Percentiles rank a stretch among this genome's conserved stretches.
phyloP scores from a whole-genome alignment of 1,140 invertebrate species.

The Drosophila kanapiae region DNA sequence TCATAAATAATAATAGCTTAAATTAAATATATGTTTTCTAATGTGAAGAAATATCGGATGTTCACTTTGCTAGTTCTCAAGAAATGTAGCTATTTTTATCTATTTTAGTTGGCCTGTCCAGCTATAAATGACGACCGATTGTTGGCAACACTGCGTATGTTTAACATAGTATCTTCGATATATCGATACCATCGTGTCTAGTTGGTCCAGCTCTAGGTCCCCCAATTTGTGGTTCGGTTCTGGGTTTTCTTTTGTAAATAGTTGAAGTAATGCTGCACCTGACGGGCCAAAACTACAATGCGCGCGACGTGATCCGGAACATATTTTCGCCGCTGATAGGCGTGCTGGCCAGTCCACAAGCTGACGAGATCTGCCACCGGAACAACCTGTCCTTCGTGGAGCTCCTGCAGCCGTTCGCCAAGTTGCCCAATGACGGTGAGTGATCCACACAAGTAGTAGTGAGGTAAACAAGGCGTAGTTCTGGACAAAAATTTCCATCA shows the following conservation, averaged over 20 bases:
- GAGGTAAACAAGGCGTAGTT: constrained; percentile 27
- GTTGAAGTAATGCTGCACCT: constrained; percentile 81
- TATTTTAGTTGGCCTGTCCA: too few species aligned
- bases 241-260: constrained; percentile 42
- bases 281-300: constrained; percentile 86
- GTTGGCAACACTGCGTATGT: too few species aligned
- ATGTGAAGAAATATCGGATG: too few species aligned
- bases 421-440: constrained; percentile 91
- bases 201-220: background rate
- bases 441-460: constrained; percentile 20
- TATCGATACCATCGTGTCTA: background rate
- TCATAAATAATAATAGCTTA: too few species aligned
- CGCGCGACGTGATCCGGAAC: constrained; percentile 95
- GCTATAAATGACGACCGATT: too few species aligned
- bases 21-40: too few species aligned
- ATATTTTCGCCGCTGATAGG: constrained; percentile 96
- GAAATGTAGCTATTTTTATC: too few species aligned
- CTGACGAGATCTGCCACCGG: constrained; percentile 93
- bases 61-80: too few species aligned
- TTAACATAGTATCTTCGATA: background rate
- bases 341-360: constrained; percentile 92
- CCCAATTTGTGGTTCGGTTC: constrained; percentile 20
- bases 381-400: constrained; percentile 97
- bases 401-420: constrained; percentile 95
- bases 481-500: background rate